Conservation (phyloP, 1,140 invertebrate species). For the Leptopilina boulardi region DNA sequence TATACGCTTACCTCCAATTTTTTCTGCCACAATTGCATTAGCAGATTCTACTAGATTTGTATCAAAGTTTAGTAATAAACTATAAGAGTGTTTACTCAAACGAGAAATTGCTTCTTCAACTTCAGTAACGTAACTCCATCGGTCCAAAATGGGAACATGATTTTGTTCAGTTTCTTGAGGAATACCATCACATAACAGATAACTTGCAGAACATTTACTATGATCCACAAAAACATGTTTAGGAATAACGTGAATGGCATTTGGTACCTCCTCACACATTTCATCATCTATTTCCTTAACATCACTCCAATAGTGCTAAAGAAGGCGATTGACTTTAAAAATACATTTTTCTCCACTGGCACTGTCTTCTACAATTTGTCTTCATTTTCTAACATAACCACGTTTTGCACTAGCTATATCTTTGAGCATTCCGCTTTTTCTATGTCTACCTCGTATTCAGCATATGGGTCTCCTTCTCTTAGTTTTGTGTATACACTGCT, state of each 20-base stretch:
- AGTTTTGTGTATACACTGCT: conserved; percentile 60
- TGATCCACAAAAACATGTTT: conserved; percentile 2
- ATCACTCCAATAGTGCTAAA: neutral
- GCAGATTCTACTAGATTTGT: neutral
- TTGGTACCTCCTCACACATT: neutral
- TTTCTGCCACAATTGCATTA: neutral
- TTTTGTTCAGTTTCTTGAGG: neutral
- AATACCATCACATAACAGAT: neutral
- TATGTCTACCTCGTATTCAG: neutral
- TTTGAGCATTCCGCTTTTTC: neutral
- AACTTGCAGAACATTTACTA: neutral
- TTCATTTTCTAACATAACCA: neutral
- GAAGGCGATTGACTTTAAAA: neutral
- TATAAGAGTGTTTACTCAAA: neutral
- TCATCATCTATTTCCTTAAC: neutral
- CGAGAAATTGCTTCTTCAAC: neutral
- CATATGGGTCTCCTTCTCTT: neutral
- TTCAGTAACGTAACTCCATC: neutral
- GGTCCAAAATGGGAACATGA: neutral
- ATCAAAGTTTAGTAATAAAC: neutral
- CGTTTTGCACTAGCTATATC: neutral
- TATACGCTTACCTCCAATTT: neutral
- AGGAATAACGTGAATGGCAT: neutral
- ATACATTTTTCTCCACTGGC: neutral
- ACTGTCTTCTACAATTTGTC: neutral